A percentile compares a stretch with the other conserved stretches of the same genome.
Evolutionary conservation across 1,140 invertebrate species (phyloP).

Genomic region (Drosophila simulans): DNA sequence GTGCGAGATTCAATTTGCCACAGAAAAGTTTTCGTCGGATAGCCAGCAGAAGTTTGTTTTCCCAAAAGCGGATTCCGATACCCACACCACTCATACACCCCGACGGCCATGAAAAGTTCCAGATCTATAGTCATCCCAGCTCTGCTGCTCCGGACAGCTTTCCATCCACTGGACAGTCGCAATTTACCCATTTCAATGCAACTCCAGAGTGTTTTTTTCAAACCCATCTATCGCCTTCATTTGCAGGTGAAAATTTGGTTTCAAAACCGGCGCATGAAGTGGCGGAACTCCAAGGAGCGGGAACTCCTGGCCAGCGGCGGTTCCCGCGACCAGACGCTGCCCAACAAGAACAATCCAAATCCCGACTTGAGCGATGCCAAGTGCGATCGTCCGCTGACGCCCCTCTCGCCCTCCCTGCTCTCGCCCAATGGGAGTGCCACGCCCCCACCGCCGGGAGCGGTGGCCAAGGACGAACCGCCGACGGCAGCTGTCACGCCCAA

Average conservation of each 20-base stretch:
- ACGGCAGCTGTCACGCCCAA: constrained; percentile 45
- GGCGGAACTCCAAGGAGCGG: constrained; percentile 98
- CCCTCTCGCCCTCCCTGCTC: constrained; percentile 84
- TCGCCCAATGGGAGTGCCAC: constrained; percentile 71
- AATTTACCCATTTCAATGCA: constrained; percentile 63
- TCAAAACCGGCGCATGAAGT: constrained; percentile 98
- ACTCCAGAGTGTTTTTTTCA: not conserved
- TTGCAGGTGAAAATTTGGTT: constrained; percentile 98
- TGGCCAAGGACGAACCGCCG: constrained; percentile 65
- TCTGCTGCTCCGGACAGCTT: constrained; percentile 50
- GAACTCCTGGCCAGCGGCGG: constrained; percentile 96
- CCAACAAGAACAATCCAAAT: constrained; percentile 98
- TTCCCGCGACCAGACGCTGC: constrained; percentile 96
- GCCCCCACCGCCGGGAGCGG: constrained; percentile 43
- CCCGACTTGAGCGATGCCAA: constrained; percentile 97
- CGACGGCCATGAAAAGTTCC: constrained; percentile 65
- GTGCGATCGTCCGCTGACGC: constrained; percentile 88
- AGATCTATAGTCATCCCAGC: constrained; percentile 4
- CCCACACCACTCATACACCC: constrained; percentile 17
- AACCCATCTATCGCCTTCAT: constrained; percentile 53
- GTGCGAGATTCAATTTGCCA: constrained; percentile 52
- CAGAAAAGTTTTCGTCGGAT: constrained; percentile 60
- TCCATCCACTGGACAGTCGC: constrained; percentile 48
- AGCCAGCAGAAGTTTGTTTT: constrained; percentile 50
- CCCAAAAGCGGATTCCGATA: constrained; percentile 38